phyloP scores from a whole-genome alignment of 2,888 invertebrate species.

The Phortica magna region DNA sequence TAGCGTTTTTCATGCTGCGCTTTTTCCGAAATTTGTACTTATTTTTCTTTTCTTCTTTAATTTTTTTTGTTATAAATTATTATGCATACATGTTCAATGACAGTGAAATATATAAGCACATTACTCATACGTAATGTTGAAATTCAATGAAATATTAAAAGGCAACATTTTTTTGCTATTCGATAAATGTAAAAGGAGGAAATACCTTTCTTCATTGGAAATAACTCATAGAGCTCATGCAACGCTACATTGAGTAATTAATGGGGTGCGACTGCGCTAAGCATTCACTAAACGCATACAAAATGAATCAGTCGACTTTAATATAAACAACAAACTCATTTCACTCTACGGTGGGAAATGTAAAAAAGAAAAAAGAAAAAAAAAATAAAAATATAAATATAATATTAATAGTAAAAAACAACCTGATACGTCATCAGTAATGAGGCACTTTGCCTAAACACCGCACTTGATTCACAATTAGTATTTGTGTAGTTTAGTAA shows the following conservation, averaged over 20 bases:
- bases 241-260: constrained; percentile 33
- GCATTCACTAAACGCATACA: constrained; percentile 11
- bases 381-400: not conserved
- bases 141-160: constrained; percentile 9
- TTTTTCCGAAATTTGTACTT: not conserved
- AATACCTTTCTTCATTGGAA: not conserved
- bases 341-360: not conserved
- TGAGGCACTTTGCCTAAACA: constrained; percentile 15
- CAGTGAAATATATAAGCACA: not conserved
- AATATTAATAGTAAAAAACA: constrained; percentile 7
- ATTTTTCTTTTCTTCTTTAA: constrained; percentile 3
- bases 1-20: not conserved
- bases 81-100: not conserved
- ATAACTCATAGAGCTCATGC: constrained; percentile 19
- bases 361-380: constrained; percentile 26
- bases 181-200: not conserved
- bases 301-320: constrained; percentile 6
- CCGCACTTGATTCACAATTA: not conserved
- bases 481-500: not conserved
- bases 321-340: constrained; percentile 19
- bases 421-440: constrained; percentile 47
- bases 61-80: not conserved
- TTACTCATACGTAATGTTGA: constrained; percentile 6
- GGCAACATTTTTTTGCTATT: not conserved
- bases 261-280: constrained; percentile 34